Evolutionary conservation across 1,140 invertebrate species (phyloP).

Genomic region (Saccostrea cuccullata): DNA sequence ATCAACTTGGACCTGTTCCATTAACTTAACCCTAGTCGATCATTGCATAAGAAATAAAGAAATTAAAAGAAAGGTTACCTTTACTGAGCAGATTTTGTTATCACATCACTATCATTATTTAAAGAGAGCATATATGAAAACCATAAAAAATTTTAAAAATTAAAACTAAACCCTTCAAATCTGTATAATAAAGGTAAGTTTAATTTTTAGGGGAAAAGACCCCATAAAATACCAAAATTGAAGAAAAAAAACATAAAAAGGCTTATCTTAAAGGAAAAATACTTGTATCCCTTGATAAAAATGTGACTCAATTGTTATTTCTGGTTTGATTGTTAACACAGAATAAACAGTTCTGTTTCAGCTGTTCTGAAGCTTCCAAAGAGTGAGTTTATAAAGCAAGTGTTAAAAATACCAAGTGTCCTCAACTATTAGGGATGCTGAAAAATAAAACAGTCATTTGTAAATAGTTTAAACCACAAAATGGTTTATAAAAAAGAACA

Average conservation of each 20-base stretch:
- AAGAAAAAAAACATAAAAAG: neutral
- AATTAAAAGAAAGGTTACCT: too few species aligned
- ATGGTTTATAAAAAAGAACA: too few species aligned
- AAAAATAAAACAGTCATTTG: neutral
- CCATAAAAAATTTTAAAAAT: too few species aligned
- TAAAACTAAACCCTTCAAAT: too few species aligned
- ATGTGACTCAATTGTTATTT: neutral
- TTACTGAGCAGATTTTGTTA: too few species aligned
- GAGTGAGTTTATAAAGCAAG: neutral
- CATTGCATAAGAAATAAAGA: too few species aligned
- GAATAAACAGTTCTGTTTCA: neutral
- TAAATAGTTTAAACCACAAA: neutral
- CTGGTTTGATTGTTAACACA: neutral
- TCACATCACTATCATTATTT: too few species aligned
- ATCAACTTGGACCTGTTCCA: too few species aligned
- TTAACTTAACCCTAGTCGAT: too few species aligned
- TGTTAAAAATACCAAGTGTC: slow-evolving; percentile 7
- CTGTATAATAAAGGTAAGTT: neutral
- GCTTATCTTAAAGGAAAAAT: neutral
- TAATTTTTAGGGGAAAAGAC: neutral
- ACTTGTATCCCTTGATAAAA: neutral
- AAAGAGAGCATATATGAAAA: too few species aligned
- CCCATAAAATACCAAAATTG: neutral
- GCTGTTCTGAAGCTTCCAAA: neutral
- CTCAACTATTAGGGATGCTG: slow-evolving; percentile 1